Conservation (phyloP, 2,113 vertebrate species). For the Macrotus californicus region DNA sequence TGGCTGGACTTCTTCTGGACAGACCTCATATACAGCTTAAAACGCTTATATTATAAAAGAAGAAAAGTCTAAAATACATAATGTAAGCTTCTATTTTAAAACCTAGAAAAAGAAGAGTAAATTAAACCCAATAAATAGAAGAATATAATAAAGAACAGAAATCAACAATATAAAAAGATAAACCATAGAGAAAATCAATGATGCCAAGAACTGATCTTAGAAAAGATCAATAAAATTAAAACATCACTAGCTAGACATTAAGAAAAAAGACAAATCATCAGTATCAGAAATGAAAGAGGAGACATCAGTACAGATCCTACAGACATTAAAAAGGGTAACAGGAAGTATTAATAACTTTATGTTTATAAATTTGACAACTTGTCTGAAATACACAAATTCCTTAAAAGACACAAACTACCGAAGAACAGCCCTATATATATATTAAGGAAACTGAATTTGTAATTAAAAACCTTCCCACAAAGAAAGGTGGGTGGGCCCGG, state of each 20-base stretch:
- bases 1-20: too few species aligned
- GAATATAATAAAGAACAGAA: not conserved
- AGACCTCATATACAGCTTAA: not conserved
- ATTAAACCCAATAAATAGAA: too few species aligned
- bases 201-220: not conserved
- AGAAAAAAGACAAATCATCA: not conserved
- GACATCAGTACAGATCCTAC: not conserved
- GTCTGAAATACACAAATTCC: not conserved
- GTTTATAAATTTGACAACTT: not conserved
- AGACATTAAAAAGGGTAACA: not conserved
- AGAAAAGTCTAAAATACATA: not conserved
- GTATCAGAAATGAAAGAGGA: not conserved
- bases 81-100: not conserved
- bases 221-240: not conserved
- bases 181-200: not conserved
- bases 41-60: not conserved
- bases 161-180: not conserved
- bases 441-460: not conserved
- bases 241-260: not conserved
- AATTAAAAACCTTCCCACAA: not conserved
- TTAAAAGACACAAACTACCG: not conserved
- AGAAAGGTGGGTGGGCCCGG: not conserved
- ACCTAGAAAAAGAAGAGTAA: too few species aligned
- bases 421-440: not conserved
- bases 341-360: not conserved